Evolutionary conservation across 2,797 vertebrate species (phyloP).

Genomic region (Pantherophis vulpinus): DNA sequence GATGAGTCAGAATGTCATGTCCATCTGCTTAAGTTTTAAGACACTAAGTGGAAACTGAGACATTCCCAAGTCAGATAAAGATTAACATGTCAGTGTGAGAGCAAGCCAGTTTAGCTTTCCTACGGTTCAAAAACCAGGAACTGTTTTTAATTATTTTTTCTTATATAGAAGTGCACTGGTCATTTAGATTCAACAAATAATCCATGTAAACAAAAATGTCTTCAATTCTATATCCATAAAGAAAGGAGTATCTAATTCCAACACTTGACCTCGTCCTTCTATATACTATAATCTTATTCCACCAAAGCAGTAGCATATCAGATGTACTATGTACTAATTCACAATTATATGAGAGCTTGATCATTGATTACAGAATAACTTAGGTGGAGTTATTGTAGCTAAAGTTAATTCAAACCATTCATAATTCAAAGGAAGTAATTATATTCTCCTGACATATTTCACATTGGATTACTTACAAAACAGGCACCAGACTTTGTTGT

Average conservation of each 20-base stretch:
- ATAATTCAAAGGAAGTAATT: not conserved
- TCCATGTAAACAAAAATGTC: not conserved
- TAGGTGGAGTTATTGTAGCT: not conserved
- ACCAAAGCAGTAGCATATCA: not conserved
- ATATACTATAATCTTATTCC: not conserved
- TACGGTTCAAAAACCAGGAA: not conserved
- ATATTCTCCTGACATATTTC: not conserved
- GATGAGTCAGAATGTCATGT: not conserved
- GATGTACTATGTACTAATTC: not conserved
- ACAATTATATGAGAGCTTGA: not conserved
- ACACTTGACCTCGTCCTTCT: not conserved
- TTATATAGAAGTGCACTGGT: not conserved
- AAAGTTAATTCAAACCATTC: not conserved
- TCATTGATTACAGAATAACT: not conserved
- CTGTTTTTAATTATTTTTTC: not conserved
- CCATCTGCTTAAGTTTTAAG: not conserved
- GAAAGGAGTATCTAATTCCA: not conserved
- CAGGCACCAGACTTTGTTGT: not conserved
- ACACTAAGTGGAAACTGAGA: not conserved
- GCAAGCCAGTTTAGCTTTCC: not conserved
- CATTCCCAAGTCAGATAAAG: not conserved
- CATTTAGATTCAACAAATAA: not conserved
- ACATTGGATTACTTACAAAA: not conserved
- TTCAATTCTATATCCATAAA: not conserved
- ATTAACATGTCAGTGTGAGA: not conserved